Base-by-base conservation (phyloP, 2,888 invertebrate genomes). In the Pemphredon lugubris region DNA sequence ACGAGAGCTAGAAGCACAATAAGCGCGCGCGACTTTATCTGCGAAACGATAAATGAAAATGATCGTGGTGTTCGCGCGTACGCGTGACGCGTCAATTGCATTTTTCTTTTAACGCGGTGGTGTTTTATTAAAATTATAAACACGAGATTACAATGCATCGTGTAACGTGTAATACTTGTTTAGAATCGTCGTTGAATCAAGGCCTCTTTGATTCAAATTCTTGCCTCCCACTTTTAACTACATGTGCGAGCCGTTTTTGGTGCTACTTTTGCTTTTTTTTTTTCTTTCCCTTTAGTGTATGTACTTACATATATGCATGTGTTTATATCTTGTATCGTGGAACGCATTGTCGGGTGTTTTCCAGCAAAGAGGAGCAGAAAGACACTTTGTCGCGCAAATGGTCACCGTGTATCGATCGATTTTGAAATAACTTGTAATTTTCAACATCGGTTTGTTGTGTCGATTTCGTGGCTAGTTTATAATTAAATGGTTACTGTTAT, bases 111-210 rank as follows among this genome's bases (percentile, higher is more conserved):
- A 84, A 84, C 84, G 83, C 81, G 81, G 70, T 81, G 81, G 84
- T 82, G 82, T 85, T 85, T 85, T 84, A 85, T 85, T 85, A 85
- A 85, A 84, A 84, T 84, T 83, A 85, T 84, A 84, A 85, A 85
- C 84, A 85, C 81, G 84, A 75, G 82, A 77, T 84, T 85, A 84
- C 81, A 84, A 74, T 84, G 82, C 78, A 82, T 81, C 72, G 80
- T 74, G 78, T 83, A 81, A 80, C 79, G 77, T 78, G 79, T 79
- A 77, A 74, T 83, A 79, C 77, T 79, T 77, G 69, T 59, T 79
- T 83, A 84, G 79, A 85, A 85, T 84, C 81, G 79, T 84, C 84
- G 84, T 85, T 84, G 84, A 85, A 85, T 85, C 84, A 84, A 85
- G 84, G 84, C 84, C 84, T 82, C 84, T 77, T 79, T 84, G 84